Base-by-base conservation (phyloP, 2,797 vertebrate genomes). In the Varecia variegata region DNA sequence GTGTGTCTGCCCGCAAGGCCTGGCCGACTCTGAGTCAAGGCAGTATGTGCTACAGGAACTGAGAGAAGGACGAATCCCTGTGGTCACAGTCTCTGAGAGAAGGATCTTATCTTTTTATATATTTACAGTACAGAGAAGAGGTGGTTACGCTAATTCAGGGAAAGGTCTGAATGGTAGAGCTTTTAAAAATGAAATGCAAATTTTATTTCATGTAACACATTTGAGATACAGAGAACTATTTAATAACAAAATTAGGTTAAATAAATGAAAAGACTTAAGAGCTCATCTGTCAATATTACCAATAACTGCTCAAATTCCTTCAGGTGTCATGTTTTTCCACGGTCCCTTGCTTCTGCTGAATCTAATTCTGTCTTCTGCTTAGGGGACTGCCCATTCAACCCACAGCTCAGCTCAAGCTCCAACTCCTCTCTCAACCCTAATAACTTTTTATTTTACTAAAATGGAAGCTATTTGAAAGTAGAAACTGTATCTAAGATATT, bases 191-290 rank as follows among this genome's bases (percentile, higher is more conserved):
- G 18, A 93, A 77, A 87, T 30, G 35, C 25, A 88, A 54, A 60
- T 73, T 47, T 79, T 81, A 82, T 54, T 92, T 90, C 50, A 62
- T 79, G 43, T 62, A 89, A 92, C 35, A 52, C 35, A 73, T 27
- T 15, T 35, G 30, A 79, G 38, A 77, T 62, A 86, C 14, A 77
- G 13, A 30, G 21, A 45, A 35, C n/a, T 58, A 27, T 58, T 58
- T 27, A 58, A 58, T 88, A 65, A 68, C 89, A 92, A 92, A 91
- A 88, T 20, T 27, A 85, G 76, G 43, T 40, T 84, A 85, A 81
- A 32, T 58, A 88, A 88, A 84, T 62, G 18, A 88, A 90, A 76
- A 68, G 32, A 81, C 3, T n/a, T 50, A 27, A 0, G 35, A 83
- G 21, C 17, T 50, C 38, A 40, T 43, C 14, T 89, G 21, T 70